Conservation (phyloP, 2,888 invertebrate genomes). For the Drosophila neutralis region DNA sequence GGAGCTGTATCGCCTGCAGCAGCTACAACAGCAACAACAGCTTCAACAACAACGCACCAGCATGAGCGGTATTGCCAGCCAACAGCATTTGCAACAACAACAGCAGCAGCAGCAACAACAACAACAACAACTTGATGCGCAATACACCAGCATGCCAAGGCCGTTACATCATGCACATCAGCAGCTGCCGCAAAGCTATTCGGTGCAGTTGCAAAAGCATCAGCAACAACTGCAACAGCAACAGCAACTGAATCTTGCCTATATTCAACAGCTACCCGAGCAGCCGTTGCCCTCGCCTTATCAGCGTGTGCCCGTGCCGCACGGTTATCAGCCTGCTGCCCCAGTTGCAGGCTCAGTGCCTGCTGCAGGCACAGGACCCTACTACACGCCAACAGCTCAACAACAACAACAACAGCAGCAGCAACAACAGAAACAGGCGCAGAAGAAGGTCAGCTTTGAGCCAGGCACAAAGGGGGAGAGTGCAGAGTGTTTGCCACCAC, state of each 20-base stretch:
- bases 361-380: slow-evolving; percentile 81
- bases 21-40: slow-evolving; percentile 72
- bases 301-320: slow-evolving; percentile 88
- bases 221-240: slow-evolving; percentile 72
- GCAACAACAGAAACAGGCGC: slow-evolving; percentile 85
- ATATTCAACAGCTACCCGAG: slow-evolving; percentile 75
- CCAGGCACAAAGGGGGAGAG: slow-evolving; percentile 89
- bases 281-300: slow-evolving; percentile 85
- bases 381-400: slow-evolving; percentile 5
- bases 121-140: slow-evolving; percentile 74
- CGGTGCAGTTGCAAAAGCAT: slow-evolving; percentile 76
- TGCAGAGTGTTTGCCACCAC: slow-evolving; percentile 55
- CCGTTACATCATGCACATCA: slow-evolving; percentile 56
- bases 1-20: slow-evolving; percentile 59
- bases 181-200: slow-evolving; percentile 74
- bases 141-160: slow-evolving; percentile 71
- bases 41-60: slow-evolving; percentile 83
- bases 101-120: slow-evolving; percentile 76
- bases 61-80: slow-evolving; percentile 83
- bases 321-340: slow-evolving; percentile 86
- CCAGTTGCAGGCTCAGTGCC: slow-evolving; percentile 74
- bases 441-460: slow-evolving; percentile 91
- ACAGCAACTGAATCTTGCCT: slow-evolving; percentile 59
- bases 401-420: slow-evolving; percentile 82
- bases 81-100: slow-evolving; percentile 75